Evolutionary conservation across 2,113 vertebrate genomes (phyloP).

Genomic region (Python bivittatus): DNA sequence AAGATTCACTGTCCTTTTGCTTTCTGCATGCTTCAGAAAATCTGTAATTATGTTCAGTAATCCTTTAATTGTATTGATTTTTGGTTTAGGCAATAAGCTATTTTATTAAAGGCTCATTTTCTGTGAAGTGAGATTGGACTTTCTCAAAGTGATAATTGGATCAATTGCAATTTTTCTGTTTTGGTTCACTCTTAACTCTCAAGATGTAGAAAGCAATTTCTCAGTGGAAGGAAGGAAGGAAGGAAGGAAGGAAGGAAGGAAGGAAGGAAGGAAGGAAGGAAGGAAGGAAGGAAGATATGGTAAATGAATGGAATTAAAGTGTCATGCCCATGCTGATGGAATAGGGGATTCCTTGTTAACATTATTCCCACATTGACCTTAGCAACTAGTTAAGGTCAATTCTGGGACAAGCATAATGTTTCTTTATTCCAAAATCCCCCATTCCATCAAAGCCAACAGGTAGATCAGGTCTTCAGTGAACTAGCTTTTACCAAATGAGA

Average conservation of each 20-base stretch:
- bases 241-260: too few species aligned
- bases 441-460: too few species aligned
- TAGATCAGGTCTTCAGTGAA: not conserved
- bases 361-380: too few species aligned
- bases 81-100: not conserved
- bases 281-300: not conserved
- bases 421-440: too few species aligned
- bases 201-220: not conserved
- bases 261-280: too few species aligned
- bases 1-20: not conserved
- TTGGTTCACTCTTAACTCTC: not conserved
- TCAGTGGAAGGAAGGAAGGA: not conserved
- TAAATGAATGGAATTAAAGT: not conserved
- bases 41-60: not conserved
- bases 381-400: too few species aligned
- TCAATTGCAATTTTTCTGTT: not conserved
- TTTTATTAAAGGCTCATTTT: not conserved
- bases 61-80: constrained; percentile 10
- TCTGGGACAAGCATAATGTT: too few species aligned
- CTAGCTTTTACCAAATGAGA: not conserved
- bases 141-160: not conserved
- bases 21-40: not conserved
- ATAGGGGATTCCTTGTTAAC: too few species aligned
- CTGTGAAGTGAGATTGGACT: not conserved
- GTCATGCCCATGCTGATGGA: too few species aligned